These are phyloP conservation scores for Papilio protenor DNA, from an alignment of 2,888 invertebrate species.

Conservation along the genomic window DNA sequence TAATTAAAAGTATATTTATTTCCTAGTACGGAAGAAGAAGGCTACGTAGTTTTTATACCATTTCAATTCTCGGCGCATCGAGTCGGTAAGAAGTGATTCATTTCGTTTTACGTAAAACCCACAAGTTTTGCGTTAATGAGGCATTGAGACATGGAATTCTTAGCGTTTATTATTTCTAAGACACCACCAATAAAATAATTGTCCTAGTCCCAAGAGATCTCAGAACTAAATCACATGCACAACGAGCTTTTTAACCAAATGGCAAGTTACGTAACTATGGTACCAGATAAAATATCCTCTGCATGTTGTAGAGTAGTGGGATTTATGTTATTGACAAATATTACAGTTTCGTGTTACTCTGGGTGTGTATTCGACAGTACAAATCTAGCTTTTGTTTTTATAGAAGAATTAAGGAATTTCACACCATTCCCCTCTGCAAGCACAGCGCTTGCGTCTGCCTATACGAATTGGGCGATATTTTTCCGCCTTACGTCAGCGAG, in stretches of 20 bases:
- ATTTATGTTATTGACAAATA: not conserved
- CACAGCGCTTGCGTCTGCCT: not conserved
- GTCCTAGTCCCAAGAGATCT: not conserved
- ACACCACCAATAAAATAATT: not conserved
- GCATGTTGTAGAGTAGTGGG: not conserved
- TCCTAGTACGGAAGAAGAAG: not conserved
- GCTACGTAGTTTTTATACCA: slow-evolving; percentile 1
- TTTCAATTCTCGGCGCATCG: not conserved
- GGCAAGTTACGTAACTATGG: not conserved
- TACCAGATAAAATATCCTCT: not conserved
- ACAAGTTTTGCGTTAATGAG: not conserved
- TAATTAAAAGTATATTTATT: not conserved
- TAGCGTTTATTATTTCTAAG: not conserved
- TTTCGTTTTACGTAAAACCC: slow-evolving; percentile 7
- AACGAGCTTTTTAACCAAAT: not conserved
- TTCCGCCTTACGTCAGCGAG: slow-evolving; percentile 67
- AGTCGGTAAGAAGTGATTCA: slow-evolving; percentile 11
- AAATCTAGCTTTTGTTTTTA: not conserved
- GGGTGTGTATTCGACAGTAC: not conserved
- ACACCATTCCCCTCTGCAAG: not conserved
- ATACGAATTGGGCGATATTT: slow-evolving; percentile 58
- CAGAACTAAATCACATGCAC: not conserved
- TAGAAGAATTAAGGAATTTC: not conserved
- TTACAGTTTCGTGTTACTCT: not conserved
- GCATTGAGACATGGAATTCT: not conserved